Conservation (phyloP, 2,888 invertebrate species). For the Nebria salina region DNA sequence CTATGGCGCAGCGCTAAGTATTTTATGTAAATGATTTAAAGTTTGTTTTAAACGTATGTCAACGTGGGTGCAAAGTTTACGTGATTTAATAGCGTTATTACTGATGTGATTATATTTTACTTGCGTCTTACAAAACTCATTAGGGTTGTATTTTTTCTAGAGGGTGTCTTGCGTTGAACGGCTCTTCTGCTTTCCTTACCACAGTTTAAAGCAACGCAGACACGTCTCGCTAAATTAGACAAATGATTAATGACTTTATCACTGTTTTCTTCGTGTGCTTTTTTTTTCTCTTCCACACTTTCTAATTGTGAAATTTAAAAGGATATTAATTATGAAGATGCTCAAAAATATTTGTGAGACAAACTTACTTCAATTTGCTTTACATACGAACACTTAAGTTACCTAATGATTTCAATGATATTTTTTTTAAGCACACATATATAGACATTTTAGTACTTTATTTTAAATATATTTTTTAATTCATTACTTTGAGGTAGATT, state of each 20-base stretch:
- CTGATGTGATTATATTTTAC: background rate
- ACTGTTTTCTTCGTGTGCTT: background rate
- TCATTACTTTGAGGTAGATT: no score
- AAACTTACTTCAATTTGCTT: background rate
- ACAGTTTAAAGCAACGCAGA: background rate
- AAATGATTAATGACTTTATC: slow-evolving; percentile 1
- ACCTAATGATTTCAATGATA: no score
- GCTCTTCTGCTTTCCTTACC: background rate
- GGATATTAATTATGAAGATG: background rate
- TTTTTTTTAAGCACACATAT: no score
- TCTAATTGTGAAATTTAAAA: slow-evolving; percentile 1
- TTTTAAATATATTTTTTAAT: no score
- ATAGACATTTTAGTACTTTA: no score
- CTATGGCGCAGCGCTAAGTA: background rate
- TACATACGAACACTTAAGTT: background rate
- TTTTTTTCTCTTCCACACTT: background rate
- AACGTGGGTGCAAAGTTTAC: background rate
- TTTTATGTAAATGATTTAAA: background rate
- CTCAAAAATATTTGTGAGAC: background rate
- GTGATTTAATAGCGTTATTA: background rate
- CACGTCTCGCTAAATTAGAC: background rate
- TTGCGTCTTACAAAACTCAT: background rate
- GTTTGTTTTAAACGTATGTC: background rate
- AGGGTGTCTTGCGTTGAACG: background rate
- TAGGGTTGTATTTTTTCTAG: background rate